Base-by-base conservation (phyloP, 2,113 vertebrate species). In the Malurus melanocephalus region DNA sequence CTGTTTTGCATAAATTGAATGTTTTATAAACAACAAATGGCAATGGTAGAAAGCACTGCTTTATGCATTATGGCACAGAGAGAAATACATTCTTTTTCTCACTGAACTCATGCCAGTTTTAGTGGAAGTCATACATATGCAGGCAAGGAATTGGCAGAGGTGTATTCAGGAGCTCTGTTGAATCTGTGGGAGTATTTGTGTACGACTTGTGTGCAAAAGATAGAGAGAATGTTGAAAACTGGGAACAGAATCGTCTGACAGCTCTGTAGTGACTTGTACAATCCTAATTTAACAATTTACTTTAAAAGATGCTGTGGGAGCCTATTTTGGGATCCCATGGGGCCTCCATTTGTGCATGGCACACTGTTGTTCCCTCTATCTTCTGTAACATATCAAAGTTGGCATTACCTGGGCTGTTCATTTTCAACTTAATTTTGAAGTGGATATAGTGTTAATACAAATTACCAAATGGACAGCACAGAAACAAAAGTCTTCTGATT, bases 151-250 rank as follows among this genome's bases (percentile, higher is more conserved):
- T 90, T 95, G 94, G 92, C 94, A 95, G 90, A 91, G 88, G 80
- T 90, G 60, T 69, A 78, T 56, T 89, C 53, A 73, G 46, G 72
- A 94, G 80, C 80, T 91, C 55, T 91, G 75, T 61, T 82, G 83
- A 87, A 73, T 87, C 88, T 59, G 85, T 95, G 84, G 90, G 94
- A 92, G 90, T 92, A 59, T 86, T 94, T 94, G 90, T 95, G 93
- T 95, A 90, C 1, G 0, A 82, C 48, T 92, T 80, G 52, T 73
- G 72, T 64, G 75, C 59, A 82, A 77, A 88, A 93, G 74, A 90
- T 53, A 90, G 68, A 89, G 20, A 78, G 38, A 85, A 73, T 88
- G 69, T 90, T 86, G 77, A 92, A 95, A 94, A 74, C 84, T 88
- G 71, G 43, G 66, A 93, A 55, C 66, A 2, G 1, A 57, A 35